These are phyloP conservation scores for Diplazon laetatorius DNA, from an alignment of 2,888 invertebrate species.

Conservation along the genomic window DNA sequence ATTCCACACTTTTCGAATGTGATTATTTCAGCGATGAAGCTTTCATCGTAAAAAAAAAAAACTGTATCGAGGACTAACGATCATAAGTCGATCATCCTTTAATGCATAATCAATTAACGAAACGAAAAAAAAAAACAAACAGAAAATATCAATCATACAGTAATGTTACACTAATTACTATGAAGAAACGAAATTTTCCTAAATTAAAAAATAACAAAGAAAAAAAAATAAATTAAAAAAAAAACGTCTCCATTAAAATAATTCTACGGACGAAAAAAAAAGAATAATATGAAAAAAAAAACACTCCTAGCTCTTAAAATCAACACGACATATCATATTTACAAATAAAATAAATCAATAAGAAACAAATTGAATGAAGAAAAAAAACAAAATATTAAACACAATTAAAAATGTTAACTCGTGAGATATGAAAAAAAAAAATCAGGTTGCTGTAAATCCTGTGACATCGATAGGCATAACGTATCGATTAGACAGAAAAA, in stretches of 20 bases:
- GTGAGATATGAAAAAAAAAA: constrained; percentile 12
- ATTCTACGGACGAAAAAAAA: constrained; percentile 3
- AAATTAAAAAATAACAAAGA: too few relatives aligned
- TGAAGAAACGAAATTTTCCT: too few relatives aligned
- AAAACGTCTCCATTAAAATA: constrained; percentile 18
- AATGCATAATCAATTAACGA: constrained; percentile 40
- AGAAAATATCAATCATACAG: not conserved
- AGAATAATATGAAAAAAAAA: constrained; percentile 1
- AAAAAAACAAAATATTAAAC: not conserved
- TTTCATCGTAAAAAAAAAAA: not conserved
- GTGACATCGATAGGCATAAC: constrained; percentile 37
- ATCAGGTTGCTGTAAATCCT: constrained; percentile 41
- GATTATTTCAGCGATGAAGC: too few relatives aligned
- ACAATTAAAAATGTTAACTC: constrained; percentile 23
- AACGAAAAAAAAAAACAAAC: constrained; percentile 16
- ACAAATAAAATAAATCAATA: too few relatives aligned
- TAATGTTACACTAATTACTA: constrained; percentile 5
- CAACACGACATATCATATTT: constrained; percentile 76
- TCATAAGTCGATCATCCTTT: constrained; percentile 53
- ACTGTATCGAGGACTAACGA: too few relatives aligned
- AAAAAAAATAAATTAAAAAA: constrained; percentile 5
- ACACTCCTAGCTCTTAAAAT: constrained; percentile 66
- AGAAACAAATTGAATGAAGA: constrained; percentile 1
- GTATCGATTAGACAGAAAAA: constrained; percentile 3
- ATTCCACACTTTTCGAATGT: not conserved